phyloP scores from a whole-genome alignment of 2,113 vertebrate genomes.

The Pica pica region DNA sequence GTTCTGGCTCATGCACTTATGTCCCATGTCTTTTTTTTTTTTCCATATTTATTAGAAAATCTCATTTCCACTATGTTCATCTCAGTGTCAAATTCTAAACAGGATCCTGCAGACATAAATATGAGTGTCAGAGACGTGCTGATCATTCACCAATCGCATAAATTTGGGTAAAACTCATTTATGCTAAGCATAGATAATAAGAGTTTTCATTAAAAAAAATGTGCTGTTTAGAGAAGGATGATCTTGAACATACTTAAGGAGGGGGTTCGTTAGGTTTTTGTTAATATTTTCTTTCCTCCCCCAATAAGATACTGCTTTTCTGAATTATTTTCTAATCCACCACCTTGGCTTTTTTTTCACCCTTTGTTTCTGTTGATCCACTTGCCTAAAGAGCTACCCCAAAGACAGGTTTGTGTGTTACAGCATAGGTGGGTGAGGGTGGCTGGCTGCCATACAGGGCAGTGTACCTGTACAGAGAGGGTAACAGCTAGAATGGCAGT shows the following conservation, averaged over 20 bases:
- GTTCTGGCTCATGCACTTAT: conserved; percentile 52
- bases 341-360: background rate
- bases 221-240: background rate
- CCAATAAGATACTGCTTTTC: background rate
- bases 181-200: background rate
- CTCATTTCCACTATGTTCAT: conserved; percentile 37
- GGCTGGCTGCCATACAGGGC: background rate
- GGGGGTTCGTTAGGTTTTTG: background rate
- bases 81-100: conserved; percentile 47
- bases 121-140: conserved; percentile 7
- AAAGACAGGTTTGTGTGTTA: background rate
- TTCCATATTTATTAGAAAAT: conserved; percentile 64
- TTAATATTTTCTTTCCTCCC: background rate
- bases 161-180: conserved; percentile 39
- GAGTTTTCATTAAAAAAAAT: background rate
- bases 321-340: background rate
- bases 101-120: background rate
- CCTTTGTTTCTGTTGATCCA: background rate
- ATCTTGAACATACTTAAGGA: background rate
- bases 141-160: conserved; percentile 1
- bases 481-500: background rate
- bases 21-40: conserved; percentile 17
- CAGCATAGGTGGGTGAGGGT: background rate
- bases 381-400: background rate
- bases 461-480: background rate